Conservation (phyloP, 2,888 invertebrate genomes). For the Galerucella pusilla region DNA sequence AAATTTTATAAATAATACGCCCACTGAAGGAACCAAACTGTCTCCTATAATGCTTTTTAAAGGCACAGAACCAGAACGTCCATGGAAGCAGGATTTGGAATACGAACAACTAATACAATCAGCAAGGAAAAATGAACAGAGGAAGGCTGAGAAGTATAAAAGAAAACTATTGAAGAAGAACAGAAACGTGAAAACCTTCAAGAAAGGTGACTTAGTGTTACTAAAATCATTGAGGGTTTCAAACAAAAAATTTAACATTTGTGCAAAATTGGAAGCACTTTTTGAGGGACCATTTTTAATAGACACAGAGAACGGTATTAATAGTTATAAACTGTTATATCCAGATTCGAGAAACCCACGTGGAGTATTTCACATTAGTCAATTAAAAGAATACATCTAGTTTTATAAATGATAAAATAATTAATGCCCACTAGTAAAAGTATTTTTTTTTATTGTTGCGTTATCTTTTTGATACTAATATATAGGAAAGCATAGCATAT, state of each 20-base stretch:
- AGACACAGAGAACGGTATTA: neutral
- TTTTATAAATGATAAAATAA: no score
- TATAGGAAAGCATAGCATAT: no score
- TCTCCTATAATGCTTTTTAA: slow-evolving; percentile 6
- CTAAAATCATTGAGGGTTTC: slow-evolving; percentile 19
- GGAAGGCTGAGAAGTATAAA: slow-evolving; percentile 15
- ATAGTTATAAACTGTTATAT: neutral
- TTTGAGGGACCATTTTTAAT: slow-evolving; percentile 27
- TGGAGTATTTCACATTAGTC: no score
- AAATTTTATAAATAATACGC: neutral
- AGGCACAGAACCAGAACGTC: slow-evolving; percentile 22
- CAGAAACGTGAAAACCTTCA: slow-evolving; percentile 6
- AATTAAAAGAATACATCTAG: no score
- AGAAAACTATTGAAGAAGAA: slow-evolving; percentile 1
- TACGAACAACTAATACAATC: slow-evolving; percentile 10
- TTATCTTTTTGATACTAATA: no score
- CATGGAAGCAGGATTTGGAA: slow-evolving; percentile 15
- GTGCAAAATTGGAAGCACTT: slow-evolving; percentile 24
- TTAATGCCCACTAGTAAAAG: no score
- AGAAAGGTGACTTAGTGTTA: slow-evolving; percentile 25
- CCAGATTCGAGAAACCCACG: neutral
- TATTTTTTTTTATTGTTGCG: no score
- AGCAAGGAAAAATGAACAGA: slow-evolving; percentile 13
- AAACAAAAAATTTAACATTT: slow-evolving; percentile 2
- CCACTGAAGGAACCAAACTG: slow-evolving; percentile 18